phyloP scores from a whole-genome alignment of 23 tunicate genomes.

The Styela plicata region DNA sequence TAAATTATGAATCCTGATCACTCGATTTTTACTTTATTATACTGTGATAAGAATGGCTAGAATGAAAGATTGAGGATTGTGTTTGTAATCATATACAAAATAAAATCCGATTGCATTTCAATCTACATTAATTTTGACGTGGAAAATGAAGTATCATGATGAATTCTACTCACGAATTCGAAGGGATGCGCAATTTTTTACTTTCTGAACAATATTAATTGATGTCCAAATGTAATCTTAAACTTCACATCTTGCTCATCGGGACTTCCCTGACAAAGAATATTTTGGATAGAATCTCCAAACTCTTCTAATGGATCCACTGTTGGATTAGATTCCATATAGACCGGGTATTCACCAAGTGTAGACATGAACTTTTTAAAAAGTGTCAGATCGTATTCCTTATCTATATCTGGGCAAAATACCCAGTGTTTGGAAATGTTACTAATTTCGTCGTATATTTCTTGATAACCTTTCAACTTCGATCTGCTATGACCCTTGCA shows the following conservation, averaged over 20 bases:
- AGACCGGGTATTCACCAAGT: neutral
- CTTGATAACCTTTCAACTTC: neutral
- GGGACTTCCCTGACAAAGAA: neutral
- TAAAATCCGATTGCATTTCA: too few species aligned
- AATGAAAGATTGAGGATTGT: too few species aligned
- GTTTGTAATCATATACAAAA: too few species aligned
- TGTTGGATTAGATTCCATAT: neutral
- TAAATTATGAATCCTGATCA: too few species aligned
- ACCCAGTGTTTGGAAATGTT: neutral
- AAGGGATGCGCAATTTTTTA: too few species aligned
- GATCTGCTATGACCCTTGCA: neutral
- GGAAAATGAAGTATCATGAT: too few species aligned
- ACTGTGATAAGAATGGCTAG: too few species aligned
- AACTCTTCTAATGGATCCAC: neutral
- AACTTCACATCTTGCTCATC: neutral
- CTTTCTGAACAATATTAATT: neutral
- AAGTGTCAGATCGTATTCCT: neutral
- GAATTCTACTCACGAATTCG: too few species aligned
- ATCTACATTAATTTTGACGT: too few species aligned
- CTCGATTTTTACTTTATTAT: too few species aligned
- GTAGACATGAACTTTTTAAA: neutral
- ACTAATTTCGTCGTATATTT: neutral
- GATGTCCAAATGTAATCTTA: neutral
- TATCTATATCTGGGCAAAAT: neutral
- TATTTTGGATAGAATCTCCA: neutral